phyloP scores from a whole-genome alignment of 2,113 vertebrate genomes.

The Sceloporus undulatus region DNA sequence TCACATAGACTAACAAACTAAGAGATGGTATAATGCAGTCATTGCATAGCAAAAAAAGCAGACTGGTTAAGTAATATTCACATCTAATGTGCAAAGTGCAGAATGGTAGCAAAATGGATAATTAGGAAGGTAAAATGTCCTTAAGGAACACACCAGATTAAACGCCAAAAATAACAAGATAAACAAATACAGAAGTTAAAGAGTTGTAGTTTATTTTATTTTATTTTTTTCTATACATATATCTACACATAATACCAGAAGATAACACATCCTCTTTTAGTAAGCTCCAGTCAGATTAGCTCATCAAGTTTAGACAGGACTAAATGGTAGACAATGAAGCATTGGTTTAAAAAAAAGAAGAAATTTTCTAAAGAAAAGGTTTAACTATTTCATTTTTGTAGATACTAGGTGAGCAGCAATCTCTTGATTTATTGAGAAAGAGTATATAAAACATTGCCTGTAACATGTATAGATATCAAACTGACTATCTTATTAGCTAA shows the following conservation, averaged over 20 bases:
- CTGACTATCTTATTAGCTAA: slow-evolving; percentile 61
- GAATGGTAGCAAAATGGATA: slow-evolving; percentile 85
- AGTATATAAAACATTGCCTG: slow-evolving; percentile 72
- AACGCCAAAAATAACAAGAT: slow-evolving; percentile 82
- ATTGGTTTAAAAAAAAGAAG: slow-evolving; percentile 65
- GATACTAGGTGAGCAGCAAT: slow-evolving; percentile 67
- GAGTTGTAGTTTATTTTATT: slow-evolving; percentile 80
- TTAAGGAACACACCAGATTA: slow-evolving; percentile 80
- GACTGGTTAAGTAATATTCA: slow-evolving; percentile 91
- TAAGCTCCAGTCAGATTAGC: slow-evolving; percentile 71
- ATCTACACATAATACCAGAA: slow-evolving; percentile 82
- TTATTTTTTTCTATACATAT: slow-evolving; percentile 80
- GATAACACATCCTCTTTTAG: slow-evolving; percentile 75
- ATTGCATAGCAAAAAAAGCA: slow-evolving; percentile 98
- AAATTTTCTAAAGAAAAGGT: slow-evolving; percentile 68
- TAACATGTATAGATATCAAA: slow-evolving; percentile 56
- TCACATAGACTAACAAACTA: slow-evolving; percentile 83
- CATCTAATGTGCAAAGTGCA: slow-evolving; percentile 97
- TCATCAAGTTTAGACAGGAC: slow-evolving; percentile 77
- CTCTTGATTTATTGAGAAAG: slow-evolving; percentile 63
- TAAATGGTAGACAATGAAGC: slow-evolving; percentile 78
- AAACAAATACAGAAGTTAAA: slow-evolving; percentile 81
- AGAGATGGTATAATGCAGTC: slow-evolving; percentile 90
- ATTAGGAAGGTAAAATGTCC: slow-evolving; percentile 73
- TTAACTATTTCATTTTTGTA: slow-evolving; percentile 62